Evolutionary conservation across 2,113 vertebrate genomes (phyloP).

Genomic region (Gobius niger): DNA sequence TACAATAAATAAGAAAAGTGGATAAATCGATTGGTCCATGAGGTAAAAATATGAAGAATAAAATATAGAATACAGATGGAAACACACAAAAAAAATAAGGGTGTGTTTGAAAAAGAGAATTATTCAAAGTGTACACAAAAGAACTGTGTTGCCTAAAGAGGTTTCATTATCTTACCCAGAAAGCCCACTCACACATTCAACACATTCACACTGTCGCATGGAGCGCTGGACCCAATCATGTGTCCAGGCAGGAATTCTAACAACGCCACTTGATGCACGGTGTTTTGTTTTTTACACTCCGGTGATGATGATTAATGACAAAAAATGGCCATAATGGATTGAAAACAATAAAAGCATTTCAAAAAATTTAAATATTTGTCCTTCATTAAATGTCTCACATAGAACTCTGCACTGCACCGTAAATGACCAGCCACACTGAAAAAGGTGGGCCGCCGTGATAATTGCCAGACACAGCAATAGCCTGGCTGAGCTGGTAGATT

Average conservation of each 20-base stretch:
- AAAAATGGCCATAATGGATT: constrained; percentile 21
- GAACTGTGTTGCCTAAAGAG: constrained; percentile 29
- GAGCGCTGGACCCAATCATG: constrained; percentile 11
- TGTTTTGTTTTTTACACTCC: constrained; percentile 63
- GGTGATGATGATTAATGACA: constrained; percentile 38
- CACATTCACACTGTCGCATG: constrained; percentile 20
- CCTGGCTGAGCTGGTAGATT: constrained; percentile 19
- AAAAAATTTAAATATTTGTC: background rate
- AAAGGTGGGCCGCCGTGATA: constrained; percentile 7
- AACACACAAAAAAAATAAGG: background rate
- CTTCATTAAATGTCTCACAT: constrained; percentile 40
- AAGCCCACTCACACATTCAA: constrained; percentile 15
- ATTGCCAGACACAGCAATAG: background rate
- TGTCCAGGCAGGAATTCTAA: constrained; percentile 20
- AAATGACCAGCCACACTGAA: constrained; percentile 16
- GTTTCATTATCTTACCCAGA: constrained; percentile 3
- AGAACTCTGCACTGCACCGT: constrained; percentile 4
- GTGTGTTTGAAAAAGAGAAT: constrained; percentile 4
- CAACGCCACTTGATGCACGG: constrained; percentile 52
- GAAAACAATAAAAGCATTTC: constrained; percentile 20
- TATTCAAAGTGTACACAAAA: background rate
- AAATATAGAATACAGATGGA: constrained; percentile 24
- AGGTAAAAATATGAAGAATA: constrained; percentile 61
- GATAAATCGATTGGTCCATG: constrained; percentile 74
- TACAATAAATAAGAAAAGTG: constrained; percentile 76